These are phyloP conservation scores for Lasioglossum villosulum DNA, from an alignment of 2,888 invertebrate genomes.

Conservation along the genomic window DNA sequence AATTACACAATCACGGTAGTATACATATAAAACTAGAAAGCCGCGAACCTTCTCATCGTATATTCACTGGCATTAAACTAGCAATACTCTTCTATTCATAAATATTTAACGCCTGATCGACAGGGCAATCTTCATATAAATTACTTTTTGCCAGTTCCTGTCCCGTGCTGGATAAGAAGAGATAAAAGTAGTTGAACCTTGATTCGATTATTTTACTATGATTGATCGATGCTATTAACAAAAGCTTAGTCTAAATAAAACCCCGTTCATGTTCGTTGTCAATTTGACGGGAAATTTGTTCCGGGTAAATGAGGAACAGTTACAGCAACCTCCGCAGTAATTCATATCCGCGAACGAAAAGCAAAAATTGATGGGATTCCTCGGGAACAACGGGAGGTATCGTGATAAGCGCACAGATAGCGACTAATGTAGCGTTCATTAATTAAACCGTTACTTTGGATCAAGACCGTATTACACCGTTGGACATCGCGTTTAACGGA, in stretches of 20 bases:
- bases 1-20: background rate
- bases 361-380: background rate
- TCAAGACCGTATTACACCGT: slow-evolving; percentile 14
- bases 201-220: slow-evolving; percentile 8
- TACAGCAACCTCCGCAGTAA: background rate
- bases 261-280: background rate
- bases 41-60: background rate
- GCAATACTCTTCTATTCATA: slow-evolving; percentile 28
- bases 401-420: slow-evolving; percentile 9
- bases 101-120: slow-evolving; percentile 29
- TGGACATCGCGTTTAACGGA: slow-evolving; percentile 15
- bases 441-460: slow-evolving; percentile 22
- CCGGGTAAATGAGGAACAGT: background rate
- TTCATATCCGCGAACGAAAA: background rate
- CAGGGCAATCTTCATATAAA: slow-evolving; percentile 41
- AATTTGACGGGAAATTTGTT: background rate
- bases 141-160: slow-evolving; percentile 22
- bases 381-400: slow-evolving; percentile 1
- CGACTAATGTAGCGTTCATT: slow-evolving; percentile 8
- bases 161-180: background rate
- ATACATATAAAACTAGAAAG: background rate
- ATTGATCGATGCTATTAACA: background rate
- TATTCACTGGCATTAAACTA: background rate
- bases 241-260: background rate
- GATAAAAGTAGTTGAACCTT: background rate